Evolutionary conservation across 2,888 invertebrate species (phyloP), one percentile per base, ranked within the genome.

Genomic region (Zaprionus lineosus): DNA sequence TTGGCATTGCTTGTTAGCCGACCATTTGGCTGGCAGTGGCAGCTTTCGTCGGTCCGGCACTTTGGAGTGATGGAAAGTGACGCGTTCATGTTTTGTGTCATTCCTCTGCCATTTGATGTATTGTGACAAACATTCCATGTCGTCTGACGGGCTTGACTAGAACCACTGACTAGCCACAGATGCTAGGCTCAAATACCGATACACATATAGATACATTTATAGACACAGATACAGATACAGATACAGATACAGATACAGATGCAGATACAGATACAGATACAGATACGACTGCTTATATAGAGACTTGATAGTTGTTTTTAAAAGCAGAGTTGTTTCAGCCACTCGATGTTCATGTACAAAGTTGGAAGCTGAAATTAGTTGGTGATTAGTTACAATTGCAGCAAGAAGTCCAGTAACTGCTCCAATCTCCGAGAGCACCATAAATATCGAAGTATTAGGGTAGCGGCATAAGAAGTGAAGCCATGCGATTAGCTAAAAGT

Each of bases 11-110:
- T 76, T 75, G 76, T 70, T 84, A 83, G 60, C 43, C 59, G 63
- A 55, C 73, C 51, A 58, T 41, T 64, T 72, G 69, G 69, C 65
- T 65, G 73, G 58, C 68, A 46, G 55, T 57, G 52, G 61, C 31
- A 47, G 58, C 66, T 67, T 62, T 65, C 72, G 72, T 78, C 79
- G 79, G 69, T 33, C 56, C 85, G 84, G 76, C 88, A 86, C 85
- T 84, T 85, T 85, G 86, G 88, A 86, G 88, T 87, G 87, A 87
- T 88, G 88, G 86, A 88, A 87, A 88, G 86, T 88, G 87, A 87
- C 87, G 84, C 87, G 88, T 86, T 84, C 88, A 88, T 88, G 88
- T 87, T 87, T 87, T 87, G 87, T 88, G 87, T 87, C 87, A 87
- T 86, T 87, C 85, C 76, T 68, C 77, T 62, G 77, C 78, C 66